Evolutionary conservation across 2,888 invertebrate species (phyloP).

Genomic region (Spicauda simplicius): DNA sequence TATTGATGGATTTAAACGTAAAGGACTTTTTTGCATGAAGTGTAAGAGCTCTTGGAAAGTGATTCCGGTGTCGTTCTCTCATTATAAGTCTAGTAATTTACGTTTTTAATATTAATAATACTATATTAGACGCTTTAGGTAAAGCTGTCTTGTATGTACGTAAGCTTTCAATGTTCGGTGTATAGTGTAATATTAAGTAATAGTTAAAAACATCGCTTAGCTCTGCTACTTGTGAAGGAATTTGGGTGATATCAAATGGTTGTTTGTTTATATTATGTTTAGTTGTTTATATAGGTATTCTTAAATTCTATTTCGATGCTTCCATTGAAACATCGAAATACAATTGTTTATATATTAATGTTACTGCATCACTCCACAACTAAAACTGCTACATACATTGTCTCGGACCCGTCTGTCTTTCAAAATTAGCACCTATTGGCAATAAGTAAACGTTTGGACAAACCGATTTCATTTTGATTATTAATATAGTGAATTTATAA

Average conservation of each 20-base stretch:
- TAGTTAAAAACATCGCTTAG: slow-evolving; percentile 63
- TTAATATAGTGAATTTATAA: slow-evolving; percentile 73
- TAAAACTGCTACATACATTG: slow-evolving; percentile 27
- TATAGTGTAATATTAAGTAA: slow-evolving; percentile 59
- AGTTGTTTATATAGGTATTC: slow-evolving; percentile 25
- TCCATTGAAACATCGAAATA: slow-evolving; percentile 24
- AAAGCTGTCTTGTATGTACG: slow-evolving; percentile 61
- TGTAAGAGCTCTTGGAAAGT: slow-evolving; percentile 69
- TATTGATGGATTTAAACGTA: slow-evolving; percentile 35
- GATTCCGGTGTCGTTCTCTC: slow-evolving; percentile 77
- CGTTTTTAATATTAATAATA: slow-evolving; percentile 50
- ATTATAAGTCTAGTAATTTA: slow-evolving; percentile 58
- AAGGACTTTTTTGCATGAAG: slow-evolving; percentile 55
- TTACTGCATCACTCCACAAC: slow-evolving; percentile 19
- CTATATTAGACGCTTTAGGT: slow-evolving; percentile 56
- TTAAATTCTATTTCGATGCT: slow-evolving; percentile 34
- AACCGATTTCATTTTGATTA: slow-evolving; percentile 46
- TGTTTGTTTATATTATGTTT: slow-evolving; percentile 47
- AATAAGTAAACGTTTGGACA: slow-evolving; percentile 33
- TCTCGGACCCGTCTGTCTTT: slow-evolving; percentile 30
- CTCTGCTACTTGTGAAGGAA: slow-evolving; percentile 70
- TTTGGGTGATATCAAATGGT: slow-evolving; percentile 83
- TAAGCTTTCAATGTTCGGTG: slow-evolving; percentile 80
- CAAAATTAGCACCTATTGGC: slow-evolving; percentile 31
- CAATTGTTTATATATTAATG: slow-evolving; percentile 19